phyloP scores from a whole-genome alignment of 2,888 invertebrate genomes.

The Plagodis pulveraria region DNA sequence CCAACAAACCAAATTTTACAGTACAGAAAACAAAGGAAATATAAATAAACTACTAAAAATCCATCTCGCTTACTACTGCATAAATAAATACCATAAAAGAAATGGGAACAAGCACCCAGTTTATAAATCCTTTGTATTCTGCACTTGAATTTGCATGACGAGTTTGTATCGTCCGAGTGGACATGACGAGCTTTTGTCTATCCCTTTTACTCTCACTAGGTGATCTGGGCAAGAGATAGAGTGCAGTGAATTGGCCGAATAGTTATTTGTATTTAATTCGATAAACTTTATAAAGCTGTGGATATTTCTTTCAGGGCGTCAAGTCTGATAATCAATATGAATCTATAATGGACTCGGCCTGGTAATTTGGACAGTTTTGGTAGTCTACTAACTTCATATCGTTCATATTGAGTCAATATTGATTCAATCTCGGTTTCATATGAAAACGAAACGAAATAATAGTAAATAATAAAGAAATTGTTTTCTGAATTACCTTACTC shows the following conservation, averaged over 20 bases:
- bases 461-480: too few species aligned
- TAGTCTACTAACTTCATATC: too few species aligned
- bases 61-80: constrained; percentile 35
- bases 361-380: too few species aligned
- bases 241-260: constrained; percentile 17
- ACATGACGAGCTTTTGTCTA: constrained; percentile 24
- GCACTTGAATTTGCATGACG: constrained; percentile 50
- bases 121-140: constrained; percentile 45
- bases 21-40: constrained; percentile 20
- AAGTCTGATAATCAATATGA: too few species aligned
- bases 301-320: too few species aligned
- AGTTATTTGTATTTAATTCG: too few species aligned
- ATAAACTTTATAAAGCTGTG: too few species aligned
- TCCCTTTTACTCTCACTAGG: constrained; percentile 30
- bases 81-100: constrained; percentile 44
- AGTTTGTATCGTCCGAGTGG: constrained; percentile 30
- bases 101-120: constrained; percentile 40
- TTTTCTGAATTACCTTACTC: too few species aligned
- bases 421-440: too few species aligned
- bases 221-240: constrained; percentile 11
- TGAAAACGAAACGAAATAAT: too few species aligned
- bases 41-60: constrained; percentile 30
- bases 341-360: too few species aligned
- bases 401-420: too few species aligned
- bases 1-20: constrained; percentile 23